Base-by-base conservation (phyloP, 1,140 invertebrate species). In the Penaeus vannamei region DNA sequence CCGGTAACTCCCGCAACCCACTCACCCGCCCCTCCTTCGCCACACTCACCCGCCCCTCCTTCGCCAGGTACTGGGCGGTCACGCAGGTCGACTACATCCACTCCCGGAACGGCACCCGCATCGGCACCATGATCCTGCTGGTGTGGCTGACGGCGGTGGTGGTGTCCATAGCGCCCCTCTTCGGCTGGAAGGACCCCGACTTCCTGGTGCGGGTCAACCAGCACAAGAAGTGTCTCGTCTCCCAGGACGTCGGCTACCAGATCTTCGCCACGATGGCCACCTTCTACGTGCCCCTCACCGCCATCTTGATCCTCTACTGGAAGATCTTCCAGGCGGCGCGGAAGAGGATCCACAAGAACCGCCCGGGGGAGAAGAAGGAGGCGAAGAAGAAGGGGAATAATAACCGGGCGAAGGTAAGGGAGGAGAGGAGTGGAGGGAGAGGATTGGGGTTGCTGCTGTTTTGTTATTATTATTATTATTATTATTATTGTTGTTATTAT, bases 41-140 rank as follows among this genome's bases (percentile, higher is more conserved):
- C n/a, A n/a, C 5, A n/a, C n/a, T 20, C 1, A 29, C 42, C 10
- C 29, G 29, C 23, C 83, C 10, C 69, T 60, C 32, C 26, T 72
- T 53, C 32, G 46, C 59, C 93, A 98, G 97, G 93, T 99, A 98
- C 93, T 98, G 98, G 97, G 97, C 97, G 87, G 97, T 99, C 90
- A 98, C 98, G 60, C 96, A 98, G 93, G 96, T 99, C 82, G 97
- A 98, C 94, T 99, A 99, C 94, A 97, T 98, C 92, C 96, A 98
- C 93, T 96, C 96, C 62, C 94, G 98, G 91, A 98, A 97, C 92
- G 95, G 96, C 82, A 94, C 95, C 91, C 94, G 97, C 86, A 99
- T 99, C 92, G 96, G 97, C 90, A 95, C 95, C 29, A 98, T 99
- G 96, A 98, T 99, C 80, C 95, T 96, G 69, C 93, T 97, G n/a